Evolutionary conservation across 1,140 invertebrate genomes (phyloP).

Genomic region (Drosophila arizonae): DNA sequence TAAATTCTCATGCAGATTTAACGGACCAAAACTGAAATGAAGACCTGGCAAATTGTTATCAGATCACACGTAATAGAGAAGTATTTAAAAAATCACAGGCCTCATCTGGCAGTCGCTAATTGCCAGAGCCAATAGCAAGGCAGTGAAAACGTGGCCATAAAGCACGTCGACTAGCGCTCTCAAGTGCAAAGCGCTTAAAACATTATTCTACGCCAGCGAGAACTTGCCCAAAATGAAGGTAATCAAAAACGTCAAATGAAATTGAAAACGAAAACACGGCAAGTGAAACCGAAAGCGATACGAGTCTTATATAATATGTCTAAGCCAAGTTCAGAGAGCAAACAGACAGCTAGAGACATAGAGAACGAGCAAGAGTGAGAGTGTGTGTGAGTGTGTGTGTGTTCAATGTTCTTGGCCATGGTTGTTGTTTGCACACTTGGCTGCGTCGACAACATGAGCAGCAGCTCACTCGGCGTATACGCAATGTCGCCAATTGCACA

Average conservation of each 20-base stretch:
- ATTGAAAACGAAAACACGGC: conserved; percentile 34
- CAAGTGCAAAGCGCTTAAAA: conserved; percentile 72
- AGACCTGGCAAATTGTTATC: conserved; percentile 22
- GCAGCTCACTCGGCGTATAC: conserved; percentile 64
- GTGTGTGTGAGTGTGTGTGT: conserved; percentile 11
- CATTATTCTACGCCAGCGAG: conserved; percentile 56
- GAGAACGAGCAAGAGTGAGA: neutral
- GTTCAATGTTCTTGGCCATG: conserved; percentile 74
- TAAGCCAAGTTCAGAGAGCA: conserved; percentile 69
- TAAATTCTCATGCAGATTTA: conserved; percentile 19
- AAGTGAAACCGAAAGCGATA: conserved; percentile 44
- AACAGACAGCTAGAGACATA: neutral
- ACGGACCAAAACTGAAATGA: conserved; percentile 2
- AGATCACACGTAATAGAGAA: conserved; percentile 42
- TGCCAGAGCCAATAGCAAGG: conserved; percentile 47
- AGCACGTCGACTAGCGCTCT: conserved; percentile 27
- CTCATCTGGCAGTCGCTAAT: conserved; percentile 9
- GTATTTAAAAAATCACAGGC: conserved; percentile 42
- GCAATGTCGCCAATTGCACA: conserved; percentile 74
- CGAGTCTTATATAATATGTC: conserved; percentile 33
- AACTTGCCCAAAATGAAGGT: conserved; percentile 47
- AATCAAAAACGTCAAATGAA: conserved; percentile 50
- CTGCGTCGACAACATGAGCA: conserved; percentile 45
- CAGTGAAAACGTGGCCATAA: conserved; percentile 50
- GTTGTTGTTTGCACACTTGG: conserved; percentile 70